These are phyloP conservation scores for Mesorhabditis belari DNA, from an alignment of 2,888 invertebrate genomes.

Conservation along the genomic window DNA sequence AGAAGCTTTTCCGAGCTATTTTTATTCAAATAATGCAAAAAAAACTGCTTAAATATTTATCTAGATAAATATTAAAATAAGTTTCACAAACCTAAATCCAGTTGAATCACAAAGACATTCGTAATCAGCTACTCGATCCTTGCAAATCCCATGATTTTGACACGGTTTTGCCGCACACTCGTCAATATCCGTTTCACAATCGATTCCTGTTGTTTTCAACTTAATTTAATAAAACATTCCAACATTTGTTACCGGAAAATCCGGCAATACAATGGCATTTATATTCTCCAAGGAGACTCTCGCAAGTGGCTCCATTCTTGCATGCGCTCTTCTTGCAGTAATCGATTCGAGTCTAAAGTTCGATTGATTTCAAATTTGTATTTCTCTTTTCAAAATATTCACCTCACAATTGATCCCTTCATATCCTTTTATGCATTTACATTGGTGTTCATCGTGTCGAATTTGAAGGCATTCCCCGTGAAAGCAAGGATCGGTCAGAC, in stretches of 20 bases:
- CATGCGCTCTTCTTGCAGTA: conserved; percentile 39
- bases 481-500: conserved; percentile 27
- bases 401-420: conserved; percentile 32
- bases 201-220: conserved; percentile 10
- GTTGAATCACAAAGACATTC: conserved; percentile 45
- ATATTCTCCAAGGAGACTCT: conserved; percentile 71
- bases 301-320: conserved; percentile 66
- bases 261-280: conserved; percentile 40
- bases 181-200: conserved; percentile 47
- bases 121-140: conserved; percentile 44
- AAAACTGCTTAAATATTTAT: no score
- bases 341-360: conserved; percentile 37
- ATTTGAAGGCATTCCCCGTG: conserved; percentile 36
- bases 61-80: not conserved
- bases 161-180: conserved; percentile 42
- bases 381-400: conserved; percentile 4
- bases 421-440: conserved; percentile 31
- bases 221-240: not conserved
- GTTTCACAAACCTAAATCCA: conserved; percentile 25
- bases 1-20: no score
- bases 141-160: conserved; percentile 34
- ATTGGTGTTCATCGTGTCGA: conserved; percentile 27
- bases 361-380: not conserved
- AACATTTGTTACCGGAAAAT: conserved; percentile 26
- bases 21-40: no score